Percentiles rank a stretch among this genome's conserved stretches.
Evolutionary conservation across 2,797 vertebrate species (phyloP).

Genomic region (Decapterus maruadsi): DNA sequence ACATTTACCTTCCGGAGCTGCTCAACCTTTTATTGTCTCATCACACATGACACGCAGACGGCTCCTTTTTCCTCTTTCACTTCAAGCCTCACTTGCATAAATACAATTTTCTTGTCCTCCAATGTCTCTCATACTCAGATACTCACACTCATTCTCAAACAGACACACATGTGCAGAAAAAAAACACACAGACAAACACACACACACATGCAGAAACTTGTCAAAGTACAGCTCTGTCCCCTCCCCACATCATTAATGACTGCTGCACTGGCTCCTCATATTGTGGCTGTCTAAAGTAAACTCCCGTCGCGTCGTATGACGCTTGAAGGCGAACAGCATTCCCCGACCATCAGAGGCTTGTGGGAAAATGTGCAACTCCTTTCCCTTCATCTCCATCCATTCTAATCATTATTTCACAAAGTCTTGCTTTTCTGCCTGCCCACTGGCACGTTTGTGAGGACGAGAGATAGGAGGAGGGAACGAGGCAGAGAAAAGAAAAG

Average conservation of each 20-base stretch:
- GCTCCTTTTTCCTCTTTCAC: constrained; percentile 31
- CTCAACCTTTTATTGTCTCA: constrained; percentile 53
- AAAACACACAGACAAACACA: background rate
- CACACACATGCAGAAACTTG: constrained; percentile 65
- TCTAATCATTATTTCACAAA: constrained; percentile 98
- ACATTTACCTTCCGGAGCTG: constrained; percentile 6
- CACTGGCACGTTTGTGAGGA: constrained; percentile 93
- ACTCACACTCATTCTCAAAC: background rate
- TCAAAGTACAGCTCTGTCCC: constrained; percentile 74
- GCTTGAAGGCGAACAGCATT: constrained; percentile 80
- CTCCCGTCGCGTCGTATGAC: constrained; percentile 80
- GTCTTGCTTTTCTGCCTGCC: constrained; percentile 94
- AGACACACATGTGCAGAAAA: constrained; percentile 12
- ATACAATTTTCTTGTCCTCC: constrained; percentile 34
- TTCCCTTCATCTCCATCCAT: constrained; percentile 85
- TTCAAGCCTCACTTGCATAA: constrained; percentile 21
- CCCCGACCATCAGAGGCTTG: constrained; percentile 90
- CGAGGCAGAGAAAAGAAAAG: constrained; percentile 84
- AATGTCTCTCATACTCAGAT: constrained; percentile 14
- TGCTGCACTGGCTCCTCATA: constrained; percentile 84
- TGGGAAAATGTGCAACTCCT: constrained; percentile 83
- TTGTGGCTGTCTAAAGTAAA: constrained; percentile 87
- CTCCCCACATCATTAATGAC: constrained; percentile 85
- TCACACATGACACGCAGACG: constrained; percentile 41
- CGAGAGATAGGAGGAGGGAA: constrained; percentile 83